Evolutionary conservation across 2,888 invertebrate species (phyloP).

Genomic region (Drosophila subsilvestris): DNA sequence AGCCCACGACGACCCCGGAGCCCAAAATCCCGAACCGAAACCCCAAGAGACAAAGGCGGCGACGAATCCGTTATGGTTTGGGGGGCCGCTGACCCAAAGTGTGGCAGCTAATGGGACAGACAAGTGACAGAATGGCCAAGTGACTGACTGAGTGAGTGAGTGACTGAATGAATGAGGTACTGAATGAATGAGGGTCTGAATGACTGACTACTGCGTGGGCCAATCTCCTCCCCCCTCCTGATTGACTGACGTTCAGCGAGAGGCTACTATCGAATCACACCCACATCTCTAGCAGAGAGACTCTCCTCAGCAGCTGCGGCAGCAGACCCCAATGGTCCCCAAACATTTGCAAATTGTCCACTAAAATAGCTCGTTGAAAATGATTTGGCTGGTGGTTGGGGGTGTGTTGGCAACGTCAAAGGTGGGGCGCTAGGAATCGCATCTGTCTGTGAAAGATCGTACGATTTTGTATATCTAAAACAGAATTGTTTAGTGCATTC

Average conservation of each 20-base stretch:
- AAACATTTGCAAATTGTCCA: constrained; percentile 68
- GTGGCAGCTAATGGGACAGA: constrained; percentile 73
- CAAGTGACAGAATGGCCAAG: constrained; percentile 69
- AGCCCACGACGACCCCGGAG: constrained; percentile 27
- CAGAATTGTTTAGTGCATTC: constrained; percentile 39
- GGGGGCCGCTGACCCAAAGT: constrained; percentile 55
- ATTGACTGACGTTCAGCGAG: constrained; percentile 1
- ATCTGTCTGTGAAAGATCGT: constrained; percentile 67
- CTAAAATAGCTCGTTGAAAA: constrained; percentile 58
- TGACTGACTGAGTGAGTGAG: constrained; percentile 43
- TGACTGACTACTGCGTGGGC: constrained; percentile 36
- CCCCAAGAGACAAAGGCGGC: constrained; percentile 1
- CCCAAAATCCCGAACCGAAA: background rate
- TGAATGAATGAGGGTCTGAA: constrained; percentile 18
- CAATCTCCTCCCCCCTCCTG: constrained; percentile 29
- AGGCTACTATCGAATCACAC: constrained; percentile 2
- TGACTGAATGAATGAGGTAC: constrained; percentile 23
- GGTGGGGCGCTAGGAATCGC: constrained; percentile 30
- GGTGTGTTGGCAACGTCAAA: constrained; percentile 6
- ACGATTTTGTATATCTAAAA: constrained; percentile 77
- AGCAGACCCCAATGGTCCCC: constrained; percentile 28
- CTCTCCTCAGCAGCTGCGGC: constrained; percentile 1
- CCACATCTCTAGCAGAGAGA: background rate
- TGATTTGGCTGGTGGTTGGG: constrained; percentile 41
- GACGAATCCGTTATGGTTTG: constrained; percentile 44